Evolutionary conservation across 2,888 invertebrate species (phyloP), one percentile per base, ranked within the genome.

Genomic region (Cataglyphis livida): DNA sequence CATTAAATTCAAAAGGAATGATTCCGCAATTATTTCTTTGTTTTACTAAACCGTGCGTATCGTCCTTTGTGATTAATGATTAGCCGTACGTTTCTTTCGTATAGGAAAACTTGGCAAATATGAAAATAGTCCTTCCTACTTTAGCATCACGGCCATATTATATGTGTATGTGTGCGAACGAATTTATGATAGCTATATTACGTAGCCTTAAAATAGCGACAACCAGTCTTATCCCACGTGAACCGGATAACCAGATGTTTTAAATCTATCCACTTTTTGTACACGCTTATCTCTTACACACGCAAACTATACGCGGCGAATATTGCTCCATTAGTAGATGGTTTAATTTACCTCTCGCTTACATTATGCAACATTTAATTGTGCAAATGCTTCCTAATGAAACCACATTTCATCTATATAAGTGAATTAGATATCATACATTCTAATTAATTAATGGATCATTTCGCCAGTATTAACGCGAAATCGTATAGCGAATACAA

Each of bases 401-500:
- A 70, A 51, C 35, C 35, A 21, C 44, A 28, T 79, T 35, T 61
- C 35, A 75, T 64, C 71, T 70, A 51, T 51, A 51, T 51, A 79
- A 59, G 61, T 79, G 25, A 10, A 21, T 18, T 61, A 79, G 35
- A 44, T 12, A 32, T 79, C 25, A 59, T 21, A 79, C 61, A 79
- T 70, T 59, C 0, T 35, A 79, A 79, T 70, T 79, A 70, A 79
- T 71, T 48, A 35, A 71, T 21, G 25, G 21, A 51, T 28, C 41
- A 68, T 76, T 41, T 51, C 21, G 48, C 32, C 18, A 12, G 28
- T 18, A 25, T 28, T 18, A 41, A 66, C 35, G 35, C 57, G 32
- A 68, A 28, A 48, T 51, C 5, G 59, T 32, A 44, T 18, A 54
- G n/a, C 51, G 4, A 66, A 54, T 44, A 21, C n/a, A 25, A 18